Conservation (phyloP, 2,888 invertebrate genomes). For the Theretra japonica region DNA sequence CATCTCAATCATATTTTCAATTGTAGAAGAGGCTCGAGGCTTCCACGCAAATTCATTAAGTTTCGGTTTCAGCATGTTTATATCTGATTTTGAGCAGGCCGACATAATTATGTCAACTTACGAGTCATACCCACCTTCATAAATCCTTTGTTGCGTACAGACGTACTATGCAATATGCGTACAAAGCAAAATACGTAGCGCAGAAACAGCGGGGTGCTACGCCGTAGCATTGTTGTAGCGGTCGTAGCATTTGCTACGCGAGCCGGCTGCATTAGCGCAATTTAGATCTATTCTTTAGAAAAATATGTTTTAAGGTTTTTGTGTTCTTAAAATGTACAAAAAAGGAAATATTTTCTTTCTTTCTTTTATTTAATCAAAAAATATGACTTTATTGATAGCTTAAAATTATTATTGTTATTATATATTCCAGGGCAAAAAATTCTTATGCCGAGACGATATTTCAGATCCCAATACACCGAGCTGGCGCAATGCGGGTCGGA, state of each 20-base stretch:
- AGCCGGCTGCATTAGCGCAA: conserved; percentile 1
- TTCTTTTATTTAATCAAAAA: neutral
- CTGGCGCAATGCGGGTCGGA: conserved; percentile 8
- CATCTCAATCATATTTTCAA: no score
- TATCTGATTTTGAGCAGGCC: no score
- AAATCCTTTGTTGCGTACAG: neutral
- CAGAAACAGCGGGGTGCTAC: conserved; percentile 34
- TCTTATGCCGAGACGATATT: neutral
- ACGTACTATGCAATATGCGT: conserved; percentile 25
- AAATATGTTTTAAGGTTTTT: neutral
- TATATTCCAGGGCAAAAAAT: neutral
- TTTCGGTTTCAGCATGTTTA: no score
- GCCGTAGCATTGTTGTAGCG: conserved; percentile 30
- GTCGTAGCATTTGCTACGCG: conserved; percentile 4
- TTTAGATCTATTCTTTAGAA: neutral
- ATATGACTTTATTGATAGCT: neutral
- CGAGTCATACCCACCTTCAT: no score
- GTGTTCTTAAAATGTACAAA: neutral
- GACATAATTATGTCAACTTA: no score
- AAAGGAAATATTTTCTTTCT: neutral
- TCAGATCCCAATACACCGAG: neutral
- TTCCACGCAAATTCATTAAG: no score
- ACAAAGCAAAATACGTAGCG: conserved; percentile 29
- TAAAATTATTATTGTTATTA: neutral
- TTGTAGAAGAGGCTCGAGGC: no score